These are phyloP conservation scores for Luffia ferchaultella DNA, from an alignment of 2,888 invertebrate species.

Conservation along the genomic window DNA sequence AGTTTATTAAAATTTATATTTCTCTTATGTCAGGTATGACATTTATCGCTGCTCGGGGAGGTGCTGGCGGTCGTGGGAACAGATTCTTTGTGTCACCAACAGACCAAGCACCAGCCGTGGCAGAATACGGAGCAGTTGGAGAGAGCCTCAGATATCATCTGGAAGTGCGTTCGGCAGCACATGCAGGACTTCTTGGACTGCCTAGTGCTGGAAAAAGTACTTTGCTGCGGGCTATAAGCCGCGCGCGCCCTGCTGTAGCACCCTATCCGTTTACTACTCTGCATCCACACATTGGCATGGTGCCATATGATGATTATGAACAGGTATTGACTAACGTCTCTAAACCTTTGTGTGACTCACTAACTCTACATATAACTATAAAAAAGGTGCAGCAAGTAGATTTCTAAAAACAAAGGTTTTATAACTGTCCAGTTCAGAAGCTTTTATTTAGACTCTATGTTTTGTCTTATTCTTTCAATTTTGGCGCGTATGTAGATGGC, in stretches of 20 bases:
- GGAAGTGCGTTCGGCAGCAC: slow-evolving; percentile 93
- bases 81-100: slow-evolving; percentile 85
- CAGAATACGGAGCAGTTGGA: slow-evolving; percentile 87
- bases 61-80: slow-evolving; percentile 97
- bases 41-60: slow-evolving; percentile 94
- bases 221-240: slow-evolving; percentile 80
- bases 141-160: slow-evolving; percentile 77
- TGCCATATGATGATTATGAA: slow-evolving; percentile 88
- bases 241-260: slow-evolving; percentile 91
- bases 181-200: slow-evolving; percentile 77
- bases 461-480: no score
- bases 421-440: no score
- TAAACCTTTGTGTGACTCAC: slow-evolving; percentile 35
- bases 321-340: slow-evolving; percentile 69
- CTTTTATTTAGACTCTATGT: no score
- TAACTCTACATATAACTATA: neutral
- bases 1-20: no score
- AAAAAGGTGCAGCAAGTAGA: no score
- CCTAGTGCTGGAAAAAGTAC: slow-evolving; percentile 97
- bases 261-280: slow-evolving; percentile 94
- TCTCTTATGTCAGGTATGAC: slow-evolving; percentile 66
- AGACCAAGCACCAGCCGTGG: slow-evolving; percentile 81
- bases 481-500: no score
- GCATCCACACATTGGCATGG: slow-evolving; percentile 86
- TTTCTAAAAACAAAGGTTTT: no score